Evolutionary conservation across 2,888 invertebrate species (phyloP), one percentile per base, ranked within the genome.

Genomic region (Pediacus dermestoides): DNA sequence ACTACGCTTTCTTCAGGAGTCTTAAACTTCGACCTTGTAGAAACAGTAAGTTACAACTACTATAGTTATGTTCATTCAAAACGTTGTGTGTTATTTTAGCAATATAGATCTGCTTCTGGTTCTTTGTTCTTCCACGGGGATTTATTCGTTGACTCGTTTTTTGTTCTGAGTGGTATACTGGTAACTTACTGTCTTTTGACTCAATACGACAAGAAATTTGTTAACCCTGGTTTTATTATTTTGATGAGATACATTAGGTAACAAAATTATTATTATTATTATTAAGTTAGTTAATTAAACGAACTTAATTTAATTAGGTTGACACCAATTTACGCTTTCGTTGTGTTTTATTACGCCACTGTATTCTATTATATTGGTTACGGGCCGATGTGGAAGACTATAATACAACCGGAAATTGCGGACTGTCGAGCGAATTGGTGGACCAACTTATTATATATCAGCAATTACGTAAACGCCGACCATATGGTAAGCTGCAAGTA

Each of bases 391-490:
- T 81, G 80, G 80, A 70, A 72, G 48, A 59, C 68, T 1, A 68
- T 73, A 1, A 61, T 76, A n/a, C 64, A 66, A 0, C 61, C 54
- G 1, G 78, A 81, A 44, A 71, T 72, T 0, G 64, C 60, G 2
- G 68, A 70, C 11, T 82, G 81, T 48, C 63, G 71, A 14, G 63
- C 71, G 37, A 78, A 77, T 56, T 80, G 81, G 80, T 81, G 80
- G 80, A 60, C 75, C 1, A 78, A 74, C 52, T 53, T 80, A 0
- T 64, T 81, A 1, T 80, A 80, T 71, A 55, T 80, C 14, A 75
- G 67, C 58, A 81, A 81, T 55, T 80, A 80, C 46, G 61, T 79
- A 2, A 73, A 76, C 42, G 68, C 67, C 1, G 70, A 76, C 27
- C 70, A 76, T 51, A 74, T 76, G 58, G 81, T 80, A 61, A 73